Base-by-base conservation (phyloP, 2,888 invertebrate species). In the Seladonia tumulorum region DNA sequence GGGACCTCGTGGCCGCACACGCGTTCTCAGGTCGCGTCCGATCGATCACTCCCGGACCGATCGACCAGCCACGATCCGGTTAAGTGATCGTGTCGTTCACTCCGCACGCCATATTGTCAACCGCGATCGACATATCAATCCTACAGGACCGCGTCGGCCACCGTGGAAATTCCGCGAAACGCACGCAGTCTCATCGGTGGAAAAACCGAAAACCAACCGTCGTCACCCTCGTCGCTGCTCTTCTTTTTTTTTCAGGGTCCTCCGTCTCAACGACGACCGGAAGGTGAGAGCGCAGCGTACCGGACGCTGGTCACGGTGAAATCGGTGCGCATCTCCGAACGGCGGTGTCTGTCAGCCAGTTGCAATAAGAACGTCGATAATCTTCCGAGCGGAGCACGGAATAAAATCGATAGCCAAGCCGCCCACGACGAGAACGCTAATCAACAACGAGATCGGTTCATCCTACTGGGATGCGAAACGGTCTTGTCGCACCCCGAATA, bases 11-110 rank as follows among this genome's bases (percentile, higher is more conserved):
- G 29, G 60, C 45, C 45, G 57, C 49, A 18, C 29, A n/a, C 66
- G 7, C 47, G 42, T 53, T 45, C n/a, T 25, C 12, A 1, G 35
- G 42, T 35, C 16, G 39, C 35, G 18, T 35, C 22, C n/a, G 63
- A 76, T 84, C 49, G 76, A 82, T 76, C 53, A 16, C 7, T 5
- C 35, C 71, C 45, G 45, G 47, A 83, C 60, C 60, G 63, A 76
- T 63, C 53, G 57, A 77, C 63, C 22, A n/a, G 47, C 14, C 60
- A 1, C 76, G 72, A 73, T 83, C 66, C 71, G 57, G 72, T 84
- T 79, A 89, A 80, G 79, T 63, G 63, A 89, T 84, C 70, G 79
- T 87, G 35, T 82, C 87, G 57, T 76, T 39, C 29, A 79, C 68
- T 42, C 49, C 29, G 35, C 77, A 74, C 75, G 71, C 47, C 87